These are phyloP conservation scores for Cyrtodaria siliqua DNA, from an alignment of 2,888 invertebrate genomes.

Conservation along the genomic window DNA sequence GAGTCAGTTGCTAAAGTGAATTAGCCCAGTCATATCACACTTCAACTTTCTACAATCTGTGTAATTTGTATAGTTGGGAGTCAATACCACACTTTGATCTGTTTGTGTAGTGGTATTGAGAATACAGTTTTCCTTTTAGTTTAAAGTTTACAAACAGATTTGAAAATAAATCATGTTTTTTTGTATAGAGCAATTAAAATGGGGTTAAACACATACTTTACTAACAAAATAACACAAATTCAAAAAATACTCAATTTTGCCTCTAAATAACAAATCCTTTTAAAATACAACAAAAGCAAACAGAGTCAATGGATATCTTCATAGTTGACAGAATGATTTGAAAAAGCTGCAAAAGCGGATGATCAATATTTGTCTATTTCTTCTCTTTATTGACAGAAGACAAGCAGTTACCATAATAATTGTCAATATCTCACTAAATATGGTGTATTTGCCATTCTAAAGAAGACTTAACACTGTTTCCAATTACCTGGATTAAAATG, in stretches of 20 bases:
- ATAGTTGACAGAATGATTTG: conserved; percentile 3
- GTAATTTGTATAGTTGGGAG: neutral
- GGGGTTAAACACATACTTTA: conserved; percentile 4
- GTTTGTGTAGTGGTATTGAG: neutral
- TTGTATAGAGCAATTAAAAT: conserved; percentile 10
- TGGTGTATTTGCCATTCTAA: neutral
- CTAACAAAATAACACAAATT: neutral
- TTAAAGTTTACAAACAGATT: conserved; percentile 36
- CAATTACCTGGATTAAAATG: neutral
- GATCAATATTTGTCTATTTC: conserved; percentile 16
- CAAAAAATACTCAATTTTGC: neutral
- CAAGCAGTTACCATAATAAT: conserved; percentile 5
- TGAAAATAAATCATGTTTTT: conserved; percentile 31
- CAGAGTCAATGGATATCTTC: conserved; percentile 2
- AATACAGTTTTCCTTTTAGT: neutral
- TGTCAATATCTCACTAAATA: neutral
- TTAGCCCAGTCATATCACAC: too few species aligned
- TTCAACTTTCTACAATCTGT: too few species aligned
- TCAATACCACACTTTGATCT: neutral
- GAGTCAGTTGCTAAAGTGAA: too few species aligned
- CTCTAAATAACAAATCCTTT: conserved; percentile 10
- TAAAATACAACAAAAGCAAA: conserved; percentile 8
- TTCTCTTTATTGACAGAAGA: neutral
- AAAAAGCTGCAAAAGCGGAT: neutral
- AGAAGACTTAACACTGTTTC: neutral